Evolutionary conservation across 2,797 vertebrate species (phyloP), one percentile per base, ranked within the genome.

Genomic region (Xiphorhynchus erythropygius): DNA sequence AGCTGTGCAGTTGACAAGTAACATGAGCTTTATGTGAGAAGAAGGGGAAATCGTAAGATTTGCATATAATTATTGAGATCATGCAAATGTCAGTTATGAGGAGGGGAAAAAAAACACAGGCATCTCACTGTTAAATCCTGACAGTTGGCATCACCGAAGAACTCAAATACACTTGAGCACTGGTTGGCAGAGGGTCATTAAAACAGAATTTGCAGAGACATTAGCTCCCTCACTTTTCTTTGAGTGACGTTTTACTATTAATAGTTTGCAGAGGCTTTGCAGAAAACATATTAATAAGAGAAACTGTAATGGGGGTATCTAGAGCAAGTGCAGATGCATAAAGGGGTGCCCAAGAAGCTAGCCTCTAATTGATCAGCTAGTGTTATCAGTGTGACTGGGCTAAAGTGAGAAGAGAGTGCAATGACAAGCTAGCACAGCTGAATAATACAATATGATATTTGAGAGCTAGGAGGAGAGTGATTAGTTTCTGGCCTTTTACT

Each of bases 51-150:
- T 98, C 79, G 97, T 98, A 98, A 98, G 98, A 98, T 98, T 98
- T 98, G 98, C 98, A 98, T 98, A 98, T 98, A 98, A 98, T 98
- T 98, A 98, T 98, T 97, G 98, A 98, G 98, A 98, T 98, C 98
- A 98, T 98, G 98, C 98, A 98, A 98, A 98, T 98, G 98, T 98
- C 98, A 98, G 98, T 98, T 98, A 98, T 98, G 97, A 98, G 97
- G 96, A 97, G 90, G 71, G 77, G 89, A 97, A 98, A 97, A 97
- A 98, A 94, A 97, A 97, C 96, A 97, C 97, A 98, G 98, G 98
- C 98, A 98, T 98, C 97, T 98, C 98, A 98, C 98, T 98, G 98
- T 98, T 98, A 98, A 98, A 98, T 98, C 97, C 98, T 98, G 98
- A 98, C 98, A 98, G 98, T 98, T 98, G 98, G 98, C 98, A 98